Percentiles rank a stretch among this genome's conserved stretches.
Evolutionary conservation across 1,140 invertebrate species (phyloP).

Genomic region (Colletes gigas): DNA sequence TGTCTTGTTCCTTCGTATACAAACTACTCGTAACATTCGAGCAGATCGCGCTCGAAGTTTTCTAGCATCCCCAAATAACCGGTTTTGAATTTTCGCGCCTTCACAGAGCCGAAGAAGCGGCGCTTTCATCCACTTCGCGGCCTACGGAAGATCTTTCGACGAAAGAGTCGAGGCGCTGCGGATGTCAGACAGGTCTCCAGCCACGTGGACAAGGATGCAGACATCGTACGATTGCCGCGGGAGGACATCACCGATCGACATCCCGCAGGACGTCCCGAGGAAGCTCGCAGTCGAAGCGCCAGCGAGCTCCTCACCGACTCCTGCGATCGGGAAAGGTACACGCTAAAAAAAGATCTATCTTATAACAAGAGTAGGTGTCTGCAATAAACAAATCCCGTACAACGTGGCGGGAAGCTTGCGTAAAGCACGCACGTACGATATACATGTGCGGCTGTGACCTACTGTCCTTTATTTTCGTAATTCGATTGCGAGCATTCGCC

Average conservation of each 20-base stretch:
- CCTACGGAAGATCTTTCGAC: conserved; percentile 86
- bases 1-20: not conserved
- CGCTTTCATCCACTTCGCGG: conserved; percentile 85
- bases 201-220: conserved; percentile 58
- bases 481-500: conserved; percentile 6
- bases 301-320: conserved; percentile 84
- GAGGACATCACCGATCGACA: conserved; percentile 77
- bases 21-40: too few relatives aligned
- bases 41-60: not conserved
- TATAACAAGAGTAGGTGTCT: not conserved
- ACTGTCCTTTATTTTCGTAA: conserved; percentile 29
- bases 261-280: conserved; percentile 78
- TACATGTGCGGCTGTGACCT: conserved; percentile 13
- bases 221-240: conserved; percentile 53
- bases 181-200: conserved; percentile 69
- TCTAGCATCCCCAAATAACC: not conserved
- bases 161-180: conserved; percentile 81
- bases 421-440: not conserved
- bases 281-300: conserved; percentile 85
- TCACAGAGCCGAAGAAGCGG: conserved; percentile 84
- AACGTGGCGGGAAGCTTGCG: not conserved
- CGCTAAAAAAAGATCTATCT: too few relatives aligned
- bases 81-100: conserved; percentile 46
- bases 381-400: not conserved
- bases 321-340: conserved; percentile 73